Conservation (phyloP, 2,113 vertebrate species). For the Camelus dromedarius region DNA sequence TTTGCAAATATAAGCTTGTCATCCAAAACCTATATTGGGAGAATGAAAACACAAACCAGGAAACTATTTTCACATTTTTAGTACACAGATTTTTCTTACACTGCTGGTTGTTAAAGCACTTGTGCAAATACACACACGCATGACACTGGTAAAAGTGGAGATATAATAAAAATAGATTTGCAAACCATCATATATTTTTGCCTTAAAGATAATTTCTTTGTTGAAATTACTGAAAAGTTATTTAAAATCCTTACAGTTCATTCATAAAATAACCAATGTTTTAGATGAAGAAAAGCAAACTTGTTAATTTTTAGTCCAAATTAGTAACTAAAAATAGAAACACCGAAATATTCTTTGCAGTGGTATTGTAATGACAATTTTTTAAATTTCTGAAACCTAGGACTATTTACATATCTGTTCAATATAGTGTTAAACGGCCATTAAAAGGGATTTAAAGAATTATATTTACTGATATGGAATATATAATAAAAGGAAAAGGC, state of each 20-base stretch:
- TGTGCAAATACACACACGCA: no score
- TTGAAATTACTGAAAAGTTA: conserved; percentile 30
- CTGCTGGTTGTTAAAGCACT: neutral
- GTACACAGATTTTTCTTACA: neutral
- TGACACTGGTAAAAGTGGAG: neutral
- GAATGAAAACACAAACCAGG: conserved; percentile 33
- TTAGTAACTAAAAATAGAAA: conserved; percentile 33
- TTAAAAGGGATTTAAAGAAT: neutral
- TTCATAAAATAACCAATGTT: conserved; percentile 14
- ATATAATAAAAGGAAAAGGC: neutral
- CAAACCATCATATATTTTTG: neutral
- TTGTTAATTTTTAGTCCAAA: neutral
- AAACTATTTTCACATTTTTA: neutral
- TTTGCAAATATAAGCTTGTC: conserved; percentile 93
- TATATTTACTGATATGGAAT: neutral
- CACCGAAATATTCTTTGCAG: neutral
- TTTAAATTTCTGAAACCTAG: conserved; percentile 3
- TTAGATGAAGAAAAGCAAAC: neutral
- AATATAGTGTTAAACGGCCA: neutral
- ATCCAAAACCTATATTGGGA: conserved; percentile 88
- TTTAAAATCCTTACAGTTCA: neutral
- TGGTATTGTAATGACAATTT: neutral
- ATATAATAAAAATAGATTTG: neutral
- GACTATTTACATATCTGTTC: neutral
- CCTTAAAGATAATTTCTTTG: neutral